Evolutionary conservation across 1,140 invertebrate genomes (phyloP).

Genomic region (Nymphalis io): DNA sequence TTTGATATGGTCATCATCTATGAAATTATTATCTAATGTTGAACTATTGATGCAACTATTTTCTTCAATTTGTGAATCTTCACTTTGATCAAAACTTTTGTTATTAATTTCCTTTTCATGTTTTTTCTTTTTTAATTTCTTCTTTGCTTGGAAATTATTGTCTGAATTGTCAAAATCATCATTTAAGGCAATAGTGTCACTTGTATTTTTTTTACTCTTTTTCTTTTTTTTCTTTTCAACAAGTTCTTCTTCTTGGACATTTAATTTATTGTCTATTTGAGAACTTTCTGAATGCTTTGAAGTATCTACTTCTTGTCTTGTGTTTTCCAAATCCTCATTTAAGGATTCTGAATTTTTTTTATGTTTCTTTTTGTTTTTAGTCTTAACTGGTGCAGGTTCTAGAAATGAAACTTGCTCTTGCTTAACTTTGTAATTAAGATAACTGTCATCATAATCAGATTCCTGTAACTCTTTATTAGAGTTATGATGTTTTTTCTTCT

Average conservation of each 20-base stretch:
- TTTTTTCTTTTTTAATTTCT: conserved; percentile 1
- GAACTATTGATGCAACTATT: background rate
- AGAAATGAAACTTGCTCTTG: conserved; percentile 35
- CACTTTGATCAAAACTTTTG: background rate
- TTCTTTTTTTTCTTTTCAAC: conserved; percentile 23
- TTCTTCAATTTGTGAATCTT: background rate
- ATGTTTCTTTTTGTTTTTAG: conserved; percentile 50
- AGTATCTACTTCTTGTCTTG: background rate
- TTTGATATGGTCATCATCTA: background rate
- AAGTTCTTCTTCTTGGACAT: background rate
- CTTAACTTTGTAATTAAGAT: conserved; percentile 41
- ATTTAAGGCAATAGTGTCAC: background rate
- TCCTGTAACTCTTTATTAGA: conserved; percentile 20
- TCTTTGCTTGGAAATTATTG: conserved; percentile 3
- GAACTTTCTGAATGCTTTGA: too few species aligned
- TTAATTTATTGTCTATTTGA: background rate
- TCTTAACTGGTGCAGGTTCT: conserved; percentile 28
- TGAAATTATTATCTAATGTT: background rate
- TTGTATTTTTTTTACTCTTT: conserved; percentile 10
- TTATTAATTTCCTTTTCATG: conserved; percentile 5
- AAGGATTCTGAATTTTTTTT: conserved; percentile 10
- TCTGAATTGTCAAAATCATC: background rate
- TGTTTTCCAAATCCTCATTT: conserved; percentile 23
- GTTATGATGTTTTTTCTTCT: conserved; percentile 32
- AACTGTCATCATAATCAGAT: conserved; percentile 30